Evolutionary conservation across 2,797 vertebrate genomes (phyloP), one percentile per base, ranked within the genome.

Genomic region (Xenopus petersii): DNA sequence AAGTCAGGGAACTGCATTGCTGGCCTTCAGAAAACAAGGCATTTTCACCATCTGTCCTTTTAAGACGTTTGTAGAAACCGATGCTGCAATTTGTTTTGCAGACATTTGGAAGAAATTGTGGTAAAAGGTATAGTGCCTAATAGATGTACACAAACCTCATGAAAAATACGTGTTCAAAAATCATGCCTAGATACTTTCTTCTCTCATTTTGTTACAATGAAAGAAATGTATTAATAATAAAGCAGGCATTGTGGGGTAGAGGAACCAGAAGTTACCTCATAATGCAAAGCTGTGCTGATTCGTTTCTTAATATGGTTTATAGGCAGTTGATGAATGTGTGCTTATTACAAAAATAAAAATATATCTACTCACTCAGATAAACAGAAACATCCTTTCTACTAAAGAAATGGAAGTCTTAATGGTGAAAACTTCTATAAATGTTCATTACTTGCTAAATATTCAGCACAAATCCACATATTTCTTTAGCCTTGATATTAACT

Each of bases 21-120:
- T 81, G 65, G 30, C 64, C 65, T 68, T 64, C 51, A 84, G 83
- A 84, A 84, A 75, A 55, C 76, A 68, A 70, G 54, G n/a, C 77
- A 64, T 83, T 81, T 77, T 82, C 36, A 73, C 67, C 74, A 67
- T 78, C 36, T 33, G 64, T 26, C 81, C 79, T 82, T 81, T 81
- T 81, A 83, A 82, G 66, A 64, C 69, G 81, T 76, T 84, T 72
- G 78, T 79, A 75, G 84, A 80, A 84, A 69, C 64, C 70, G 26
- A 30, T 30, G 26, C 26, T 72, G 70, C 70, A 82, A 75, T 48
- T 63, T 80, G 79, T 80, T 83, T 69, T 30, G 15, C 54, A 15
- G 60, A 68, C 59, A 62, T 77, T 59, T 72, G 12, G 36, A 67
- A 64, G 49, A 63, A 67, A 67, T 72, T 55, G 64, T 55, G 26